Conservation (phyloP, 2,888 invertebrate species). For the Tipula helvola region DNA sequence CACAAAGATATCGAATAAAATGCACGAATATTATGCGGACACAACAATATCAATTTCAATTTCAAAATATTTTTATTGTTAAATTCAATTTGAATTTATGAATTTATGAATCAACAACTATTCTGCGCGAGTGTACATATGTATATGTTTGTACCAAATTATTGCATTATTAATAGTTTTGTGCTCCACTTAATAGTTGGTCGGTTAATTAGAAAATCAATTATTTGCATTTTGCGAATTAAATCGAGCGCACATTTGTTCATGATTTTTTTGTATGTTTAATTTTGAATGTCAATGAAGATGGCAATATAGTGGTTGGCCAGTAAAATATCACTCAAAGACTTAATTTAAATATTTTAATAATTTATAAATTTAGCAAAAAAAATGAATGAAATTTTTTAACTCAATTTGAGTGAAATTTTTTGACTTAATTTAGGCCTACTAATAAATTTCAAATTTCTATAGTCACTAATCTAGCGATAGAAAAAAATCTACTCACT, state of each 20-base stretch:
- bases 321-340: too few species aligned
- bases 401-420: too few species aligned
- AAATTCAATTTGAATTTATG: not conserved
- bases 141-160: not conserved
- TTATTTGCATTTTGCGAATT: not conserved
- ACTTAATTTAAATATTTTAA: too few species aligned
- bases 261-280: not conserved
- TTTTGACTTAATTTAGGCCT: too few species aligned
- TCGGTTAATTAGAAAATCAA: not conserved
- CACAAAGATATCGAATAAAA: not conserved
- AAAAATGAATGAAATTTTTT: too few species aligned
- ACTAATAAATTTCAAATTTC: too few species aligned
- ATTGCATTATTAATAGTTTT: not conserved
- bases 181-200: not conserved
- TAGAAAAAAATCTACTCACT: too few species aligned
- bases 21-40: not conserved
- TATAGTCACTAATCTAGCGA: too few species aligned
- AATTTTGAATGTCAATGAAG: too few species aligned
- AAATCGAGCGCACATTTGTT: not conserved
- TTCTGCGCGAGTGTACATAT: not conserved
- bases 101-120: not conserved
- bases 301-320: not conserved
- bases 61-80: not conserved
- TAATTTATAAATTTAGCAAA: too few species aligned
- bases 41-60: not conserved